phyloP scores from a whole-genome alignment of 37 sponge, comb jelly and placozoan genomes.

The Mnemiopsis leidyi region DNA sequence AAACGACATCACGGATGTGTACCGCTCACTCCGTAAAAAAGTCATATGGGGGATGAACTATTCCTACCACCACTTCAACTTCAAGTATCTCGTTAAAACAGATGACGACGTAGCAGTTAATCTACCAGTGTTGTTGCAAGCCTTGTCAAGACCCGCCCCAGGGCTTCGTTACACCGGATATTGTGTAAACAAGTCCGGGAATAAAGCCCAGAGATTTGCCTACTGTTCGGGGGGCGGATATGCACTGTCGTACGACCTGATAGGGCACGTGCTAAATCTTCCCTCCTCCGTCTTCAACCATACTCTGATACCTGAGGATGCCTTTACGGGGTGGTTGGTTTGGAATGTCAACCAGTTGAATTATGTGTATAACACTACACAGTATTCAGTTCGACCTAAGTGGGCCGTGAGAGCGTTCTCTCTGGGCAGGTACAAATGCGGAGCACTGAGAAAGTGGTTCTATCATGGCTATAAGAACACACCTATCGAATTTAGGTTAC shows the following conservation, averaged over 20 bases:
- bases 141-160: background rate
- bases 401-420: too few species aligned
- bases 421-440: too few species aligned
- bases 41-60: background rate
- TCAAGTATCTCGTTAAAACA: background rate
- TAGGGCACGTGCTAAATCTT: background rate
- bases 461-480: too few species aligned
- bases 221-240: slow-evolving; percentile 15
- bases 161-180: background rate
- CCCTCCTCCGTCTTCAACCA: background rate
- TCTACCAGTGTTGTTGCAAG: background rate
- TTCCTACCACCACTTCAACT: background rate
- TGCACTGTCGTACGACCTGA: background rate
- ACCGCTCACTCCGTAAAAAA: background rate
- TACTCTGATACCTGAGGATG: background rate
- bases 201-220: background rate
- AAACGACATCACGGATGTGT: background rate
- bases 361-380: background rate
- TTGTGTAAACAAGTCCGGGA: background rate
- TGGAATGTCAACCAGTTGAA: slow-evolving; percentile 4
- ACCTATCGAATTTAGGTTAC: too few species aligned
- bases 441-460: too few species aligned
- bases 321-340: background rate
- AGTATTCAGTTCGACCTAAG: too few species aligned
- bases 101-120: background rate